A percentile compares a stretch with the other conserved stretches of the same genome.
These are phyloP conservation scores for Oryzias javanicus DNA, from an alignment of 2,113 vertebrate genomes.

Conservation along the genomic window DNA sequence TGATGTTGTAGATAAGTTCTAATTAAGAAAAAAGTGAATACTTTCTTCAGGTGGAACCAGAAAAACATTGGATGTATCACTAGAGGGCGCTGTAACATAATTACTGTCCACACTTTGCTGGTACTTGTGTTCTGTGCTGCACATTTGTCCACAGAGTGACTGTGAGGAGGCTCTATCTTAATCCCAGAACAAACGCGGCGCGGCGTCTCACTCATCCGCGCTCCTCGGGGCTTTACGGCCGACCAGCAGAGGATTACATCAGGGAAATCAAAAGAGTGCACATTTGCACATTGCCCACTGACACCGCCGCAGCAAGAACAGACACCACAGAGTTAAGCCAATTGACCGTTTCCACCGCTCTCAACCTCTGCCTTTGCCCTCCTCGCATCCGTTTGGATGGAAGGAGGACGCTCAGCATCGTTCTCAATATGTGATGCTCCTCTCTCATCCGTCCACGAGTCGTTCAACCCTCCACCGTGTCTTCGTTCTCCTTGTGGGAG, in stretches of 20 bases:
- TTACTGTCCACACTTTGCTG: neutral
- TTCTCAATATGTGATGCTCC: too few species aligned
- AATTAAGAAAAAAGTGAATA: neutral
- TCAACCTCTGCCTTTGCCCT: slow-evolving; percentile 48
- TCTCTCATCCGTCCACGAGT: neutral
- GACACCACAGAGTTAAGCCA: slow-evolving; percentile 60
- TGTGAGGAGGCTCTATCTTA: slow-evolving; percentile 43
- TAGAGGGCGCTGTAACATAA: slow-evolving; percentile 61
- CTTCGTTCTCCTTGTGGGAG: slow-evolving; percentile 26
- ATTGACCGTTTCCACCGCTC: slow-evolving; percentile 49
- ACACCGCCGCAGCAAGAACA: slow-evolving; percentile 54
- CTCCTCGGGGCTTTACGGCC: slow-evolving; percentile 29
- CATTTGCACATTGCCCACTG: slow-evolving; percentile 62
- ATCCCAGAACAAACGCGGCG: slow-evolving; percentile 59
- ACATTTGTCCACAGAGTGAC: slow-evolving; percentile 34
- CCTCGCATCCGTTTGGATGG: slow-evolving; percentile 21
- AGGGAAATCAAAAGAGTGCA: slow-evolving; percentile 60
- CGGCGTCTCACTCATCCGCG: slow-evolving; percentile 41
- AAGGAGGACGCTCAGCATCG: too few species aligned
- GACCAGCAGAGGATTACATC: slow-evolving; percentile 59
- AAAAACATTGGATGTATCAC: slow-evolving; percentile 17
- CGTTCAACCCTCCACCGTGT: slow-evolving; percentile 13
- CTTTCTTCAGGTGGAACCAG: slow-evolving; percentile 4
- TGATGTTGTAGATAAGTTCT: too few species aligned
- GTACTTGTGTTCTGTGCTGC: neutral